Evolutionary conservation across 2,113 vertebrate genomes (phyloP).

Genomic region (Tachysurus vachellii): DNA sequence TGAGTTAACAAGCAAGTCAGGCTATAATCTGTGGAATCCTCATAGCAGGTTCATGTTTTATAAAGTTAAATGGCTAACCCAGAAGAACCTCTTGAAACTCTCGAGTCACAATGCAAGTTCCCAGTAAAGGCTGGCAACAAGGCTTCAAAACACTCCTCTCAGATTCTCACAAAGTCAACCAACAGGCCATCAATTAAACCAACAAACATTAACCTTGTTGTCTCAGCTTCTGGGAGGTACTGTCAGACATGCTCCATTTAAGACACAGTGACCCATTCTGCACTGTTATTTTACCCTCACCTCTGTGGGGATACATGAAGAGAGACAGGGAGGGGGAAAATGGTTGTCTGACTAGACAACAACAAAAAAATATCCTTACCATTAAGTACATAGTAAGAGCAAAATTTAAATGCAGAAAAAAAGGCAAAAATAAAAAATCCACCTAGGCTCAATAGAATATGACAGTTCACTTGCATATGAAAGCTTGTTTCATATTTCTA

Average conservation of each 20-base stretch:
- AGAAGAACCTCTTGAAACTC: background rate
- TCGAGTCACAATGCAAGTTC: background rate
- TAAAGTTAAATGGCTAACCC: background rate
- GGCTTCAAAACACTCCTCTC: background rate
- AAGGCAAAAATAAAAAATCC: background rate
- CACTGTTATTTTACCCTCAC: background rate
- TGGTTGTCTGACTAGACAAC: background rate
- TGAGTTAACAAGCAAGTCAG: background rate
- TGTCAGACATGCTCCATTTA: background rate
- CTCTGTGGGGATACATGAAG: background rate
- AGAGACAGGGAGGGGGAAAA: background rate
- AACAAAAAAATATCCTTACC: background rate
- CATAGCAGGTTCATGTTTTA: background rate
- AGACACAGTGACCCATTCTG: background rate
- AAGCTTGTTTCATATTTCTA: background rate
- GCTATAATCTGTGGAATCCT: slow-evolving; percentile 24
- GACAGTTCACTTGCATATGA: background rate
- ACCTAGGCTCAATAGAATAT: too few relatives aligned
- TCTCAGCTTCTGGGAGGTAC: background rate
- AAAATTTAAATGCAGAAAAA: background rate
- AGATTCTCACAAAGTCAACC: background rate
- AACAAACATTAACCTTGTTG: background rate
- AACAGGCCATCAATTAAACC: background rate
- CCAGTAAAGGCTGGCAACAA: background rate
- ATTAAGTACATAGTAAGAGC: background rate